phyloP scores from a whole-genome alignment of 2,797 vertebrate species.

The Columba guinea region DNA sequence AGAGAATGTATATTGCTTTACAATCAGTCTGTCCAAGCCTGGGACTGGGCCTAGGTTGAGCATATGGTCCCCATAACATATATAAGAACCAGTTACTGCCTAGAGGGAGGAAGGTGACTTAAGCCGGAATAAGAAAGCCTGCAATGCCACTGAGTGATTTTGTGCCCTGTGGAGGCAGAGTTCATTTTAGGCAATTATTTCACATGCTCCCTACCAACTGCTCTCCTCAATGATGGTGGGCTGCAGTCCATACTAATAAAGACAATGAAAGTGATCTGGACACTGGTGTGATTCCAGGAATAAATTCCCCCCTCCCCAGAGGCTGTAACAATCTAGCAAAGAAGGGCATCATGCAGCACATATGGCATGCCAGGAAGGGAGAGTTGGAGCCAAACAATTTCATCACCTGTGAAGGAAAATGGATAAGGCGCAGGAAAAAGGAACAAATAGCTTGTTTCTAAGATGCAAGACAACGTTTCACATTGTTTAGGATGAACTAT shows the following conservation, averaged over 20 bases:
- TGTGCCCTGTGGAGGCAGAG: neutral
- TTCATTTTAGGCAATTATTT: conserved; percentile 51
- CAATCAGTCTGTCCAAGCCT: neutral
- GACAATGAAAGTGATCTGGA: conserved; percentile 21
- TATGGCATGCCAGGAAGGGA: conserved; percentile 43
- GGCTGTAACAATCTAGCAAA: neutral
- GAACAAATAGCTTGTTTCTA: neutral
- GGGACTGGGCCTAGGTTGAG: neutral
- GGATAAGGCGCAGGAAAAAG: neutral
- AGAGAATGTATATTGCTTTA: neutral
- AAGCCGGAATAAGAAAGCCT: neutral
- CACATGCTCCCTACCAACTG: conserved; percentile 9
- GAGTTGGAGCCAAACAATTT: conserved; percentile 12
- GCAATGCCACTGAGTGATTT: neutral
- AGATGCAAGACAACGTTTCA: neutral
- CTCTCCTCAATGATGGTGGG: neutral
- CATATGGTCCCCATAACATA: neutral
- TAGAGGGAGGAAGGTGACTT: conserved; percentile 5
- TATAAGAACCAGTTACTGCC: neutral
- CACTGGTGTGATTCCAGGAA: conserved; percentile 28
- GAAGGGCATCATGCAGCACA: neutral
- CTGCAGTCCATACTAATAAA: conserved; percentile 11
- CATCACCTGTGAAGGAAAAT: neutral
- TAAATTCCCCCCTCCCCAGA: conserved; percentile 21
- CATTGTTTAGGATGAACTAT: neutral